Base-by-base conservation (phyloP, 2,113 vertebrate species). In the Lasiurus cinereus region DNA sequence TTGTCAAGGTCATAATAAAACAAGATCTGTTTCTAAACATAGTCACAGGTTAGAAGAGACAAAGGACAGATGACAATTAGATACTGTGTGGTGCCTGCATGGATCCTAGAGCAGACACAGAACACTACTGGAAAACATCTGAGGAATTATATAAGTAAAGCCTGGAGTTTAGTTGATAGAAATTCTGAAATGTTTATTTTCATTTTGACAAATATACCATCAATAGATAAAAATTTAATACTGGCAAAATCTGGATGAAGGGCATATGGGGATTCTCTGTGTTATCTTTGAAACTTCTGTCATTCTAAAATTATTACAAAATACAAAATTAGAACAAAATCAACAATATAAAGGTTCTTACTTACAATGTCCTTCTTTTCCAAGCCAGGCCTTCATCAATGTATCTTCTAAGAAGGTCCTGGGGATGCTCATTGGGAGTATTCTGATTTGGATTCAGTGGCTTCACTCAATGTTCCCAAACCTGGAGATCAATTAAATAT, bases 281-380 rank as follows among this genome's bases (percentile, higher is more conserved):
- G 22, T 6, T 54, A 62, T 80, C 24, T 93, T 50, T 69, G 9
- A 8, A 73, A 39, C 2, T 24, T 90, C 12, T 59, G 0, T 64
- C 70, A 62, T 24, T 69, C 15, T 88, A 56, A 76, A 31, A 83
- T 83, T 33, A 77, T 22, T 66, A 39, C 10, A 74, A 89, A 69
- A 77, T 72, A 36, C 19, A 62, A 88, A 83, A 39, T 56, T 73
- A n/a, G 50, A 94, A 54, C 12, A 48, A 91, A 84, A 52, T n/a
- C 21, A 48, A 15, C 15, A 76, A 72, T 77, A 50, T 21, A 48
- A 73, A 96, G n/a, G 39, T 39, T 3, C 39, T 43, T 7, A n/a
- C 9, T 18, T 73, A 70, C 11, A 3, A 4, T 12, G 27, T 22
- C 62, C 24, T 73, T 79, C 29, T 59, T 52, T 31, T 59, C 22